These are phyloP conservation scores for Galeopsomyia nigrocyanea DNA, from an alignment of 2,888 invertebrate genomes.

Conservation along the genomic window DNA sequence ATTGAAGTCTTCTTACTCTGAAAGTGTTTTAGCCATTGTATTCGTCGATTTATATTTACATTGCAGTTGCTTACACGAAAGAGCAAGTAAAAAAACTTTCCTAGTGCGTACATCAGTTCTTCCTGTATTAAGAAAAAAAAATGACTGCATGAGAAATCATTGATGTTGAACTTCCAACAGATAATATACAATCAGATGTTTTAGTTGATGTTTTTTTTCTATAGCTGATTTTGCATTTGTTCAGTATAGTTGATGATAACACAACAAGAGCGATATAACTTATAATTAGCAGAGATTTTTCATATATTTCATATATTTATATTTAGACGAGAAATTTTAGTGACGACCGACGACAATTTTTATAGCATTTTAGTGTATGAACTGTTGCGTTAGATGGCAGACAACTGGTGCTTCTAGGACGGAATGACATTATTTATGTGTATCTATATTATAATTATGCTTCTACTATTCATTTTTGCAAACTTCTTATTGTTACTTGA, in stretches of 20 bases:
- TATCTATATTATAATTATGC: background rate
- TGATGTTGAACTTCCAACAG: slow-evolving; percentile 14
- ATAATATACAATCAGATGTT: slow-evolving; percentile 23
- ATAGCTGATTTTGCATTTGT: slow-evolving; percentile 3
- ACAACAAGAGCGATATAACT: no score
- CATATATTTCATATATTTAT: slow-evolving; percentile 39
- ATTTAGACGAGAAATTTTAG: slow-evolving; percentile 26
- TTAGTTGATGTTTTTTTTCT: slow-evolving; percentile 7
- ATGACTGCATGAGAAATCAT: slow-evolving; percentile 26
- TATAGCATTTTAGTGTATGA: slow-evolving; percentile 24
- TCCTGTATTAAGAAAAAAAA: background rate
- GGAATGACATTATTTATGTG: slow-evolving; percentile 27
- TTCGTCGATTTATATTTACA: background rate
- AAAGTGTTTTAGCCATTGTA: slow-evolving; percentile 16
- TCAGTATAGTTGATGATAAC: no score
- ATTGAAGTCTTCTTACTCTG: slow-evolving; percentile 25
- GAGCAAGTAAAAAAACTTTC: slow-evolving; percentile 1
- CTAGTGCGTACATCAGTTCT: slow-evolving; percentile 8
- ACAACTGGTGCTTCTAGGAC: slow-evolving; percentile 31
- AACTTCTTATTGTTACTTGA: slow-evolving; percentile 4
- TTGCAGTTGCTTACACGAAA: background rate
- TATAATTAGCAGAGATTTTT: no score
- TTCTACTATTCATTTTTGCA: slow-evolving; percentile 21
- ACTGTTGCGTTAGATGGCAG: slow-evolving; percentile 25
- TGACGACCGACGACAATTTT: slow-evolving; percentile 34